A percentile compares a stretch with the other conserved stretches of the same genome.
Conservation (phyloP, 1,140 invertebrate species). For the Elymnias hypermnestra region DNA sequence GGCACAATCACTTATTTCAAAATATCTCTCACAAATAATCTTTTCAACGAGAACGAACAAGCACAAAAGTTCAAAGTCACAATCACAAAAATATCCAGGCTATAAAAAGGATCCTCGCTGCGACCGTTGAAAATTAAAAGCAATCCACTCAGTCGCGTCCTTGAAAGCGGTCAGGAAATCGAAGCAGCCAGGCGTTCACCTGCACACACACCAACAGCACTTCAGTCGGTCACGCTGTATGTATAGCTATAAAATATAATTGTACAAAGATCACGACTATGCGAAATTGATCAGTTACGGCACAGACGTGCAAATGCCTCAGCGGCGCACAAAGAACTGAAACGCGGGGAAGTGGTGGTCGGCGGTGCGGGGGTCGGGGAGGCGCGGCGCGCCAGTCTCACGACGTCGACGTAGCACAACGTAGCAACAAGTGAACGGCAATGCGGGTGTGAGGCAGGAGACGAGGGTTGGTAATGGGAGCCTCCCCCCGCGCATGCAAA, state of each 20-base stretch:
- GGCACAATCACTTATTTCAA: slow-evolving; percentile 15
- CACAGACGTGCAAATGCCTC: slow-evolving; percentile 51
- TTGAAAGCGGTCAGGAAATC: slow-evolving; percentile 50
- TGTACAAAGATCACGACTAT: slow-evolving; percentile 45
- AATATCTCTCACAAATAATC: slow-evolving; percentile 15
- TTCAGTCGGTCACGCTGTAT: slow-evolving; percentile 42
- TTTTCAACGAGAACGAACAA: slow-evolving; percentile 2
- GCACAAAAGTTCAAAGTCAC: slow-evolving; percentile 33
- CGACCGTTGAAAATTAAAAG: slow-evolving; percentile 34
- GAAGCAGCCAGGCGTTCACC: slow-evolving; percentile 42
- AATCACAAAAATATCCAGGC: slow-evolving; percentile 49
- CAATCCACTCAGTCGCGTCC: slow-evolving; percentile 37
- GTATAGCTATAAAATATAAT: slow-evolving; percentile 20
- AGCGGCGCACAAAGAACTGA: slow-evolving; percentile 69
- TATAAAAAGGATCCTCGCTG: slow-evolving; percentile 35
- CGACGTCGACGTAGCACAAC: slow-evolving; percentile 55
- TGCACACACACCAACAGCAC: slow-evolving; percentile 43
- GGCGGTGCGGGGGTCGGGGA: slow-evolving; percentile 36
- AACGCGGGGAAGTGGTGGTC: slow-evolving; percentile 56
- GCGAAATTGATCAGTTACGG: slow-evolving; percentile 41
- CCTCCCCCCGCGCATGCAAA: slow-evolving; percentile 35
- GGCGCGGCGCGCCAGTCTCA: slow-evolving; percentile 48
- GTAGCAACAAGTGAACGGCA: slow-evolving; percentile 73
- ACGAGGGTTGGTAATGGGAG: slow-evolving; percentile 32
- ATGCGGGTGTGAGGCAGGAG: slow-evolving; percentile 45